These are phyloP conservation scores for Rhadinocentrus ornatus DNA, from an alignment of 2,797 vertebrate genomes.

Conservation along the genomic window DNA sequence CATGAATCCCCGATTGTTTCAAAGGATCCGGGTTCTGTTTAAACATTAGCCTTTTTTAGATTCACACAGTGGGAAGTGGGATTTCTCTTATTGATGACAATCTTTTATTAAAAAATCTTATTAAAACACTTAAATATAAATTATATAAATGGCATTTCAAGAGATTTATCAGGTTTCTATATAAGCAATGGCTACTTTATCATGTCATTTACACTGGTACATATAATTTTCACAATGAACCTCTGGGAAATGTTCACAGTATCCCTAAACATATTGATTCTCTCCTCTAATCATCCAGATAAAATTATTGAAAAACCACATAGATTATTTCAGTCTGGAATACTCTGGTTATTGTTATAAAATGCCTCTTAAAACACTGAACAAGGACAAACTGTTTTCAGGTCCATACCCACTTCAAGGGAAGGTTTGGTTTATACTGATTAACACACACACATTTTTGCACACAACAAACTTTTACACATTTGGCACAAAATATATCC, in stretches of 20 bases:
- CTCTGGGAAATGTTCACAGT: not conserved
- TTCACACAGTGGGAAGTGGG: too few species aligned
- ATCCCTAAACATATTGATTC: not conserved
- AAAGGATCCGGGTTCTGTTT: too few species aligned
- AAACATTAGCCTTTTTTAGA: too few species aligned
- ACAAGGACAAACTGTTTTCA: constrained; percentile 32
- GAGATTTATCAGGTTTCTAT: too few species aligned
- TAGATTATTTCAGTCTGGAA: not conserved
- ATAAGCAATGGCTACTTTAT: not conserved
- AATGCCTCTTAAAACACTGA: constrained; percentile 27
- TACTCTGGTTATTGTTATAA: constrained; percentile 30
- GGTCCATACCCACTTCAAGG: constrained; percentile 52
- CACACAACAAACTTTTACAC: constrained; percentile 36
- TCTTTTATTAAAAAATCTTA: too few species aligned
- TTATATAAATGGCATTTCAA: not conserved
- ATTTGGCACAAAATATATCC: constrained; percentile 56
- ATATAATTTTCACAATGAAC: not conserved
- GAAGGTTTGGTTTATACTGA: constrained; percentile 27
- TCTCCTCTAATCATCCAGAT: not conserved
- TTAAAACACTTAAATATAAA: too few species aligned
- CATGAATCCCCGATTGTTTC: not conserved
- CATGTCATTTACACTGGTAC: not conserved
- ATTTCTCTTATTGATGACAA: too few species aligned
- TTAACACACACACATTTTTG: not conserved
- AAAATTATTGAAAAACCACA: not conserved